Evolutionary conservation across 92 coral and sea anemone species (phyloP).

Genomic region (Montipora capitata): DNA sequence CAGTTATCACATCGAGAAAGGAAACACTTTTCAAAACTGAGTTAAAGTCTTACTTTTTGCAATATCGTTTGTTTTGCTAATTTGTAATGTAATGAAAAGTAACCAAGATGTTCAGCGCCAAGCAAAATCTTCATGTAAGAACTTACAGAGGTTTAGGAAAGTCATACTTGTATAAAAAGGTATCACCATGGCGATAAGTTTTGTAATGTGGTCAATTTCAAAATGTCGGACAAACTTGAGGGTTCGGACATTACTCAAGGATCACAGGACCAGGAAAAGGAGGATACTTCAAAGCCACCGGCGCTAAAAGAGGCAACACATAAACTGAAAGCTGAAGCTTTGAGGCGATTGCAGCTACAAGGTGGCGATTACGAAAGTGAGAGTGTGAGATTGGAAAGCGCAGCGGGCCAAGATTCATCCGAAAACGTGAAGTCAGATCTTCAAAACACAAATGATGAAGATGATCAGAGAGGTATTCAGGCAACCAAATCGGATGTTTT

Average conservation of each 20-base stretch:
- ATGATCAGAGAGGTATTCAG: neutral
- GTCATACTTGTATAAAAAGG: constrained; percentile 43
- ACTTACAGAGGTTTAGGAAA: constrained; percentile 32
- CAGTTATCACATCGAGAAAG: no score
- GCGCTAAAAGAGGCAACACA: constrained; percentile 84
- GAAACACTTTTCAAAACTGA: no score
- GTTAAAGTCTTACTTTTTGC: no score
- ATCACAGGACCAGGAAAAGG: constrained; percentile 56
- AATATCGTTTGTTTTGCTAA: no score
- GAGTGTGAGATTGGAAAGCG: constrained; percentile 24
- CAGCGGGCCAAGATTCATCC: constrained; percentile 34
- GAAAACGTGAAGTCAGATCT: constrained; percentile 37
- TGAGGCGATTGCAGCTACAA: constrained; percentile 85
- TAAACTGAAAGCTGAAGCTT: constrained; percentile 94
- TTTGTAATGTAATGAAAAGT: no score
- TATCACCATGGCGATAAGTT: constrained; percentile 82
- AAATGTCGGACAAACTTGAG: constrained; percentile 90
- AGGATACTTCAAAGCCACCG: constrained; percentile 42
- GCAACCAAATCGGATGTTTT: constrained; percentile 39
- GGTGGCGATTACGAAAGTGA: constrained; percentile 81
- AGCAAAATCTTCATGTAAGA: no score
- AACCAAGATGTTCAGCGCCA: no score
- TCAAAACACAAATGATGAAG: constrained; percentile 9
- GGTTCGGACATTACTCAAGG: constrained; percentile 61
- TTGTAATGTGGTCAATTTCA: constrained; percentile 69